Evolutionary conservation across 2,888 invertebrate genomes (phyloP), one percentile per base, ranked within the genome.

Genomic region (Tetragonisca angustula): DNA sequence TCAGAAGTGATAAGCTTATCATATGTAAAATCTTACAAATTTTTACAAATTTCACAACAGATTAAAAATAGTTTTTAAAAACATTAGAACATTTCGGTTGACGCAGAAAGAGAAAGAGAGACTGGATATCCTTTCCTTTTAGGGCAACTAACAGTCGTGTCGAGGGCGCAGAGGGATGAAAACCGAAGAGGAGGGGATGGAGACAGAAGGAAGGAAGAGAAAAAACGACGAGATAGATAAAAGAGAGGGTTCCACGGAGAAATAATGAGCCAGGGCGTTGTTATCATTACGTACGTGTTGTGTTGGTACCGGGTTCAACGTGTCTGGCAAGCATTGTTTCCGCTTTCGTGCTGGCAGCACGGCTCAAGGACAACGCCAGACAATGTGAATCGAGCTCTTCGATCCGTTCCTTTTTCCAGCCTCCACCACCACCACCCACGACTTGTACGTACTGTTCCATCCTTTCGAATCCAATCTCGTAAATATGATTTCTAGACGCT

Each of bases 191-290:
- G 13, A 6, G n/a, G 17, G 4, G 36, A 50, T 62, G 24, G 54
- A 3, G 50, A 19, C 43, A 21, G 79, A 56, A 17, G 4, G 49
- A 19, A 11, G 36, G 43, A 19, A 59, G 5, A 56, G n/a, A n/a
- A 21, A 70, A 56, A 21, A 67, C 1, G 67, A 27, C 49, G 13
- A 61, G 24, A 54, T 27, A n/a, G 24, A 43, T 36, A 36, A n/a
- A 43, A 11, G 43, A 43, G 2, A 24, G 50, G 49, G 24, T 36
- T 19, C 6, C 52, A 13, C 61, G 27, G 68, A 73, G 65, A 70
- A 85, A 84, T 86, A 86, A 86, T 65, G 84, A 85, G 77, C 77
- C 76, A 21, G 74, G 49, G 50, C 70, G 68, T 85, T 82, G 72
- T 77, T 79, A 54, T 83, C 73, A 73, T 83, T 80, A 83, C 54